These are phyloP conservation scores for Hydractinia echinata DNA, from an alignment of 30 jellyfish, hydroid and myxozoan genomes.

Conservation along the genomic window DNA sequence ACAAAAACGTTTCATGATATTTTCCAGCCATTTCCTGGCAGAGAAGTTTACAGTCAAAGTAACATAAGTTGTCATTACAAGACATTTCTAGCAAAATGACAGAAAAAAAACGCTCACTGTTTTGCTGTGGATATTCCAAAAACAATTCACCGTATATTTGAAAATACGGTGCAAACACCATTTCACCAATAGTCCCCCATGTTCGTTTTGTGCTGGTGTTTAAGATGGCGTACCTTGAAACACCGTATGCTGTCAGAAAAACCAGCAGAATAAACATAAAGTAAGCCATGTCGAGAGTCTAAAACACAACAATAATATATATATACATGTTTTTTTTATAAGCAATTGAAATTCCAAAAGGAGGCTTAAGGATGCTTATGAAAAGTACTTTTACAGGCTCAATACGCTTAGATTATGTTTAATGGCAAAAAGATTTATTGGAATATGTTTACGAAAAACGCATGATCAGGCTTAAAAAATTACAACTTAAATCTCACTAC, in stretches of 20 bases:
- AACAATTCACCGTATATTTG: conserved; percentile 42
- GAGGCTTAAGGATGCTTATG: too few relatives aligned
- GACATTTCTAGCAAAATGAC: background rate
- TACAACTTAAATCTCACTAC: too few relatives aligned
- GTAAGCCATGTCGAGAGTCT: conserved; percentile 39
- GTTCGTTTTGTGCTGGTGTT: conserved; percentile 9
- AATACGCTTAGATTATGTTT: too few relatives aligned
- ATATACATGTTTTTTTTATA: too few relatives aligned
- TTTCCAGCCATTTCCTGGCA: background rate
- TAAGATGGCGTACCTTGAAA: conserved; percentile 27
- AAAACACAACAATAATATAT: background rate
- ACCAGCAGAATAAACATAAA: conserved; percentile 29
- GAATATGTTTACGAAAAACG: too few relatives aligned
- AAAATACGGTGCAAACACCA: conserved; percentile 26
- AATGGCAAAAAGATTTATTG: too few relatives aligned
- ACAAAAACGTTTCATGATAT: background rate
- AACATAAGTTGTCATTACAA: background rate
- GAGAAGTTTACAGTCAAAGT: background rate
- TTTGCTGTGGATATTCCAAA: conserved; percentile 13
- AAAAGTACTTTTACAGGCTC: too few relatives aligned
- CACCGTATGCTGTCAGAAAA: conserved; percentile 34
- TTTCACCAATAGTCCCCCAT: conserved; percentile 12
- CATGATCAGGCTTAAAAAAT: too few relatives aligned
- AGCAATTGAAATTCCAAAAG: too few relatives aligned
- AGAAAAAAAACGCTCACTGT: background rate